Conservation (phyloP, 2,888 invertebrate species). For the Melitaea athalia region DNA sequence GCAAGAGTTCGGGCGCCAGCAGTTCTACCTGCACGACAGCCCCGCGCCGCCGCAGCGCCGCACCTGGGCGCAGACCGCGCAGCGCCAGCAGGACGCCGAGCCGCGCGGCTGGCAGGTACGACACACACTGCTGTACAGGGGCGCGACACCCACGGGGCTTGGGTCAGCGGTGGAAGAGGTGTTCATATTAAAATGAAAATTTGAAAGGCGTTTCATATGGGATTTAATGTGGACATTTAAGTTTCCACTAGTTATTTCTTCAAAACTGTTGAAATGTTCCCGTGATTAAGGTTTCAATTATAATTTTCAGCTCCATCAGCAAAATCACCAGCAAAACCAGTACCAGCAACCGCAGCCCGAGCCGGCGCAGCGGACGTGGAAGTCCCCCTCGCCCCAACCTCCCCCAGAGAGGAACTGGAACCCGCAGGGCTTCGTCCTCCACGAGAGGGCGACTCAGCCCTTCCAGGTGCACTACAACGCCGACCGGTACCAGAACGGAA, state of each 20-base stretch:
- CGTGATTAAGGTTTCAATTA: background rate
- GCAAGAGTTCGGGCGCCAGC: slow-evolving; percentile 77
- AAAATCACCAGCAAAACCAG: slow-evolving; percentile 51
- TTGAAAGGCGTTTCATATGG: background rate
- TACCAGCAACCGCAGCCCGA: slow-evolving; percentile 55
- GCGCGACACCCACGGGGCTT: background rate
- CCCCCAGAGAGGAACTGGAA: slow-evolving; percentile 67
- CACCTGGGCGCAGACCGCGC: slow-evolving; percentile 85
- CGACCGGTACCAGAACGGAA: slow-evolving; percentile 85
- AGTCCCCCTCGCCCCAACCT: slow-evolving; percentile 59
- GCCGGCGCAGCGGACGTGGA: slow-evolving; percentile 69
- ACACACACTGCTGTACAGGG: background rate
- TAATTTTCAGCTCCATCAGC: slow-evolving; percentile 64
- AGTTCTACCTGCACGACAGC: slow-evolving; percentile 89
- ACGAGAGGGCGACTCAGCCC: slow-evolving; percentile 76
- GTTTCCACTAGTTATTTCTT: background rate
- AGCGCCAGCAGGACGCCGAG: slow-evolving; percentile 84
- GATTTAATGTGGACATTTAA: no score
- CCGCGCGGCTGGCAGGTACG: slow-evolving; percentile 72
- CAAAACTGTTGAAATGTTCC: background rate
- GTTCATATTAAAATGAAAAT: background rate
- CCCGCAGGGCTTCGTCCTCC: slow-evolving; percentile 85
- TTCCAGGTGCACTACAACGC: slow-evolving; percentile 67
- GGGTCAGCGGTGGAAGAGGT: background rate
- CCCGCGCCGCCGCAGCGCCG: slow-evolving; percentile 83